These are phyloP conservation scores for Macropodus opercularis DNA, from an alignment of 2,797 vertebrate species.

Conservation along the genomic window DNA sequence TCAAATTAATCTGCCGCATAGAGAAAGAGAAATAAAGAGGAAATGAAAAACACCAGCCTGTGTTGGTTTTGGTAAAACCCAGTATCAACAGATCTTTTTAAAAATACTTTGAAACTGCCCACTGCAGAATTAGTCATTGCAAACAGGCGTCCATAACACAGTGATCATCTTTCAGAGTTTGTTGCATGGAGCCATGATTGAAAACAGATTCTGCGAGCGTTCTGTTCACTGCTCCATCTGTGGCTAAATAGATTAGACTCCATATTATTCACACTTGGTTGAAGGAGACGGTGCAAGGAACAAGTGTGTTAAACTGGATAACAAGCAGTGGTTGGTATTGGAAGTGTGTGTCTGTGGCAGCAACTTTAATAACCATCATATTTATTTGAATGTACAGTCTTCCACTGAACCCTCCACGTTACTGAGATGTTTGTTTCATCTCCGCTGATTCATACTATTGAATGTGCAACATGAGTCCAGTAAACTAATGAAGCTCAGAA, in stretches of 20 bases:
- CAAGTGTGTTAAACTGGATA: background rate
- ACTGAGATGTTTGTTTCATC: constrained; percentile 1
- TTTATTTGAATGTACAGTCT: background rate
- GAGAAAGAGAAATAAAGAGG: no score
- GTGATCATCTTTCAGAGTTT: no score
- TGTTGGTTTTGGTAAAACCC: background rate
- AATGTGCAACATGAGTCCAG: no score
- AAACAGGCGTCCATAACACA: background rate
- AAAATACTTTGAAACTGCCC: background rate
- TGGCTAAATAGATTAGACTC: background rate
- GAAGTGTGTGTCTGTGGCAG: background rate
- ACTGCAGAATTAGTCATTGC: background rate
- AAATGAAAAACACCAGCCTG: background rate
- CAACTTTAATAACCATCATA: background rate
- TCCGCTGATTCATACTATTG: constrained; percentile 4
- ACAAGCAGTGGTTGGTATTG: background rate
- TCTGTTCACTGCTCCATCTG: background rate
- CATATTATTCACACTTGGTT: background rate
- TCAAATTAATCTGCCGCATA: background rate
- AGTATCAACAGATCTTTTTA: background rate
- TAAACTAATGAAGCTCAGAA: no score
- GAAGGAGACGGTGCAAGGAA: background rate
- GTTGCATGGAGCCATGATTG: background rate
- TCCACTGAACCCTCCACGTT: constrained; percentile 3
- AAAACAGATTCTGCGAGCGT: background rate